Base-by-base conservation (phyloP, 1,140 invertebrate species). In the Lordiphosa collinella region DNA sequence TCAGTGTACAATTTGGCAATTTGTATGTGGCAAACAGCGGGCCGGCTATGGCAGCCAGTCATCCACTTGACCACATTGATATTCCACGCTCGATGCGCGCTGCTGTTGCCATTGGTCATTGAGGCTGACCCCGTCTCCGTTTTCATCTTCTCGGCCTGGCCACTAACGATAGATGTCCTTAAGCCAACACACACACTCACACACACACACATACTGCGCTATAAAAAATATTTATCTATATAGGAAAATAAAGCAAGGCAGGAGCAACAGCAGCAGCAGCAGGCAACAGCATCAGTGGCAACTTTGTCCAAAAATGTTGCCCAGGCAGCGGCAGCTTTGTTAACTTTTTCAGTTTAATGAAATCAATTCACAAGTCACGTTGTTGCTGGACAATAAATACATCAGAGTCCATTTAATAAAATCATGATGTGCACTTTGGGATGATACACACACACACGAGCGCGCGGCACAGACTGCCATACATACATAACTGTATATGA, bases 361-460 rank as follows among this genome's bases (percentile, higher is more conserved):
- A 88, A 88, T 88, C 86, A 88, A 88, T 88, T 88, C 70, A 88
- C 86, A 88, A 88, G 86, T 88, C 86, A 88, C 86, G 86, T 88
- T 86, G 86, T 78, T 78, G 80, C 86, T 70, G 86, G 73, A 88
- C 86, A 88, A 88, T 88, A 88, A 88, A 88, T 88, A 88, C 73
- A 88, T 88, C 86, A 88, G 86, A 88, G 86, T 86, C 86, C 79
- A 88, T 88, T 88, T 88, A 88, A 88, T 88, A 88, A 87, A 88
- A 88, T 88, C 86, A 88, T 88, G 86, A 88, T 79, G 79, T 85
- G 79, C 79, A 84, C 79, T 84, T 88, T 78, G 63, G 70, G 68
- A 70, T 85, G 54, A 79, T 86, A 71, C 52, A 55, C 61, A 34
- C 16, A 66, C 40, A 54, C 40, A 53, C 9, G 37, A 10, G n/a